These are phyloP conservation scores for Campoletis raptor DNA, from an alignment of 2,888 invertebrate genomes.

Conservation along the genomic window DNA sequence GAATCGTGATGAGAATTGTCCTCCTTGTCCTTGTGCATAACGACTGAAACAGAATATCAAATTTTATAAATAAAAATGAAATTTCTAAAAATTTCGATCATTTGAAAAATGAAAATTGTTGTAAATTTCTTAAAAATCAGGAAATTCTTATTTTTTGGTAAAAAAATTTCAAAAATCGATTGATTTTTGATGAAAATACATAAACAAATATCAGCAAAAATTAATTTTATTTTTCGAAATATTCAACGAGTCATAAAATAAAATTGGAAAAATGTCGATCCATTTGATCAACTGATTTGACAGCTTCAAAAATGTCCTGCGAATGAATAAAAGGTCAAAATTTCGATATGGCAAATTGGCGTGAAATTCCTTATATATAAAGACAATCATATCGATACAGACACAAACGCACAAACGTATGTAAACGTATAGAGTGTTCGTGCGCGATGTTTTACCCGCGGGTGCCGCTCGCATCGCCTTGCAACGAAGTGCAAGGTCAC, in stretches of 20 bases:
- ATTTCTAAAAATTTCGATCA: too few species aligned
- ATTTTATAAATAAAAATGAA: background rate
- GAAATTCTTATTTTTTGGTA: background rate
- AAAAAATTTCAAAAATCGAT: background rate
- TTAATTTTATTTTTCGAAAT: background rate
- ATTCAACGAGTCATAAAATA: too few species aligned
- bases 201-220: background rate
- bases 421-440: background rate
- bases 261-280: too few species aligned
- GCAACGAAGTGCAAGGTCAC: conserved; percentile 65
- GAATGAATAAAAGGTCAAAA: background rate
- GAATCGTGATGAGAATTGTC: conserved; percentile 89
- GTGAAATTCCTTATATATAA: background rate
- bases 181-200: background rate
- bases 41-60: conserved; percentile 89
- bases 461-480: conserved; percentile 58
- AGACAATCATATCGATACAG: background rate
- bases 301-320: background rate
- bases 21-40: conserved; percentile 97
- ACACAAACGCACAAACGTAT: background rate
- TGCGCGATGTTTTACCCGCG: conserved; percentile 54
- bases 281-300: too few species aligned
- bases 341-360: background rate
- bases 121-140: too few species aligned
- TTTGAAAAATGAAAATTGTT: background rate